These are phyloP conservation scores for Xyrauchen texanus DNA, from an alignment of 2,113 vertebrate genomes.

Conservation along the genomic window DNA sequence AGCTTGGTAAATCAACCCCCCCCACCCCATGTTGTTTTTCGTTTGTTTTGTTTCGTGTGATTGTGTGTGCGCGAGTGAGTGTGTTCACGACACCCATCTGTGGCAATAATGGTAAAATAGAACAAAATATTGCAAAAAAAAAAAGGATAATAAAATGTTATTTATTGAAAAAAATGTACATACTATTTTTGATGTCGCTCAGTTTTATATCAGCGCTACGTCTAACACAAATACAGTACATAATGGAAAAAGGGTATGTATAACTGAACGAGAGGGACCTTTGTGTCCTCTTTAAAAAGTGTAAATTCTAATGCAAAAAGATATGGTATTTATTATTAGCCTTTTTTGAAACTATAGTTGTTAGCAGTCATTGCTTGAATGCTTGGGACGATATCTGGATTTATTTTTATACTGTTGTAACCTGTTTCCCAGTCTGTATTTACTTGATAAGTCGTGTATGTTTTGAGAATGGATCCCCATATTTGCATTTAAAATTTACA, in stretches of 20 bases:
- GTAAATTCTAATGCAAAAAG: conserved; percentile 43
- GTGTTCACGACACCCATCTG: conserved; percentile 36
- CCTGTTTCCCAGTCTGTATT: conserved; percentile 29
- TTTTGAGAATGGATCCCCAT: conserved; percentile 19
- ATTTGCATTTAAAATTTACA: conserved; percentile 49
- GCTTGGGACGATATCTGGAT: conserved; percentile 6
- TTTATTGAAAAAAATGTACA: conserved; percentile 65
- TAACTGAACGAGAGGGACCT: conserved; percentile 55
- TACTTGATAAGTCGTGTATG: conserved; percentile 11
- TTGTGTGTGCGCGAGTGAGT: too few species aligned
- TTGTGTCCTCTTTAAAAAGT: conserved; percentile 51
- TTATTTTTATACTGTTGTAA: conserved; percentile 47
- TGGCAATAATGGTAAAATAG: conserved; percentile 69
- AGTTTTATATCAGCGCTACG: conserved; percentile 54
- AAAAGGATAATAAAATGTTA: conserved; percentile 44
- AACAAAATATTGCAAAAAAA: conserved; percentile 58
- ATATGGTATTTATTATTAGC: conserved; percentile 75
- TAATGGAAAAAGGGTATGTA: conserved; percentile 58
- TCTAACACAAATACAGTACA: conserved; percentile 30
- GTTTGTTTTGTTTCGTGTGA: too few species aligned
- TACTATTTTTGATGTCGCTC: conserved; percentile 63
- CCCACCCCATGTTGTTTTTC: too few species aligned
- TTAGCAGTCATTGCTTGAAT: conserved; percentile 45
- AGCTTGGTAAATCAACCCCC: not conserved
- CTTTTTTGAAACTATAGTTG: conserved; percentile 47